Percentiles rank a stretch among this genome's conserved stretches.
Evolutionary conservation across 2,888 invertebrate genomes (phyloP).

Genomic region (Dinocampus coccinellae): DNA sequence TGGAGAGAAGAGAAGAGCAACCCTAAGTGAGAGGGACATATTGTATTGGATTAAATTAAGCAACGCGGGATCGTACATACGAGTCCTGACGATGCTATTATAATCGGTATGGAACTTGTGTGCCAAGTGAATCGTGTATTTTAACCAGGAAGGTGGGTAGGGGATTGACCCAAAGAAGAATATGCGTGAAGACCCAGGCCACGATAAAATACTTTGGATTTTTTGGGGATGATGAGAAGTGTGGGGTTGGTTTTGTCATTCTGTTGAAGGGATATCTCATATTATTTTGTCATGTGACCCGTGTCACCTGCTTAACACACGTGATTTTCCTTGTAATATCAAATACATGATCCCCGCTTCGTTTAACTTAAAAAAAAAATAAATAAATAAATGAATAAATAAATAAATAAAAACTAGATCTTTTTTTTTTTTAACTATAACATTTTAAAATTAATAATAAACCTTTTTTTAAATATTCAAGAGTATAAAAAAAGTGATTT

Average conservation of each 20-base stretch:
- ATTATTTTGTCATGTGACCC: conserved; percentile 62
- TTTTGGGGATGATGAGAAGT: conserved; percentile 4
- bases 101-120: conserved; percentile 63
- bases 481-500: too few relatives aligned
- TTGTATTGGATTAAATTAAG: conserved; percentile 69
- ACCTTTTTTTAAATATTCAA: too few relatives aligned
- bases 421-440: too few relatives aligned
- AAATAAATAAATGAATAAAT: too few relatives aligned
- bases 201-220: neutral
- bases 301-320: conserved; percentile 59
- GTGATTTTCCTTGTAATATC: conserved; percentile 45
- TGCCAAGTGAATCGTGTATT: conserved; percentile 67
- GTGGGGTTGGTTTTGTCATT: neutral
- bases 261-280: conserved; percentile 31
- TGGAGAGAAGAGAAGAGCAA: conserved; percentile 12
- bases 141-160: conserved; percentile 44
- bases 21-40: conserved; percentile 56
- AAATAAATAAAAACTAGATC: too few relatives aligned
- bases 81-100: conserved; percentile 51
- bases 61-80: conserved; percentile 53
- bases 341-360: conserved; percentile 24
- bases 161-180: conserved; percentile 32
- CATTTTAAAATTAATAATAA: too few relatives aligned
- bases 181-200: conserved; percentile 26
- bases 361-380: neutral